Conservation (phyloP, 64 coral and sea anemone species). For the Catalaphyllia jardinei region DNA sequence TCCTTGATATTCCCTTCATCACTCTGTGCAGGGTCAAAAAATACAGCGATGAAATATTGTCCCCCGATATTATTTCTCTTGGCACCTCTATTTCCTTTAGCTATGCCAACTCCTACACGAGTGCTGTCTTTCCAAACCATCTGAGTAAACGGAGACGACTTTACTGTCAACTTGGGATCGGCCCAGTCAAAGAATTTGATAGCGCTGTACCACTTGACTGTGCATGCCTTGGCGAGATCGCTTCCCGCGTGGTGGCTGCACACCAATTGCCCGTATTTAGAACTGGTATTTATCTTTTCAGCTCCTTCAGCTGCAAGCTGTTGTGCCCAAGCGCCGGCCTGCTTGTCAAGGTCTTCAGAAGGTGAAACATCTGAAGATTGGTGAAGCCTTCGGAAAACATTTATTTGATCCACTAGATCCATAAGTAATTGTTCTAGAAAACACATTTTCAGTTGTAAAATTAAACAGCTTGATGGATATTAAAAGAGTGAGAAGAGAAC, state of each 20-base stretch:
- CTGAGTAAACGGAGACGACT: conserved; percentile 34
- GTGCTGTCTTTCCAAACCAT: conserved; percentile 49
- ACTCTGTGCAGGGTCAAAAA: conserved; percentile 40
- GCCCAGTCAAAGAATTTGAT: conserved; percentile 60
- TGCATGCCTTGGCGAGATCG: conserved; percentile 44
- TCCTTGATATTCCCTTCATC: conserved; percentile 8
- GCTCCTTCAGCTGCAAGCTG: conserved; percentile 5
- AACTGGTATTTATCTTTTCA: conserved; percentile 32
- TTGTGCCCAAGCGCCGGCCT: background rate
- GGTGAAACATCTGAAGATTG: background rate
- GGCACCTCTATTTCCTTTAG: background rate
- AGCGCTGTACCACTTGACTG: conserved; percentile 40
- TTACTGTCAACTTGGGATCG: conserved; percentile 32
- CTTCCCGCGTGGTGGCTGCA: conserved; percentile 10
- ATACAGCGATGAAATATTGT: conserved; percentile 22
- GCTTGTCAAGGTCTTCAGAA: background rate
- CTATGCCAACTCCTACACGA: conserved; percentile 42
- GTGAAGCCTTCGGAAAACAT: conserved; percentile 16
- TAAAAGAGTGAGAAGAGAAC: too few relatives aligned
- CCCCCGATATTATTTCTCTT: background rate
- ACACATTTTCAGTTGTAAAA: background rate
- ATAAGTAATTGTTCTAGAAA: background rate
- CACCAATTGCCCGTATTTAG: conserved; percentile 17
- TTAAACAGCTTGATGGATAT: background rate
- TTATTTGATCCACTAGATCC: background rate